Evolutionary conservation across 2,888 invertebrate genomes (phyloP).

Genomic region (Athalia circularis): DNA sequence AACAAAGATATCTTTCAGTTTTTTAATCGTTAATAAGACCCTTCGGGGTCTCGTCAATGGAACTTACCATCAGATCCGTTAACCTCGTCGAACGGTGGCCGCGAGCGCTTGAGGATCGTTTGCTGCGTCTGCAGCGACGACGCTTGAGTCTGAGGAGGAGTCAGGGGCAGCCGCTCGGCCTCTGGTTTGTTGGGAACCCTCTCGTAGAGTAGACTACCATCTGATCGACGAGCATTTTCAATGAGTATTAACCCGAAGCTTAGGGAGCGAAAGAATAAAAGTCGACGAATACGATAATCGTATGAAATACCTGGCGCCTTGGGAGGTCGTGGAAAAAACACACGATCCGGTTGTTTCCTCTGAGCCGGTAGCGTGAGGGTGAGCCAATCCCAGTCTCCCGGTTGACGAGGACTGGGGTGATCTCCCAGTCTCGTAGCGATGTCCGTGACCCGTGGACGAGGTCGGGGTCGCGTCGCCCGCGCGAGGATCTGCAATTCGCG

Average conservation of each 20-base stretch:
- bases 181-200: slow-evolving; percentile 88
- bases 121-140: slow-evolving; percentile 67
- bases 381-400: slow-evolving; percentile 82
- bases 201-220: slow-evolving; percentile 92
- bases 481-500: slow-evolving; percentile 68
- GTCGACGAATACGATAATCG: not conserved
- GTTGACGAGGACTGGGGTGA: slow-evolving; percentile 72
- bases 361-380: slow-evolving; percentile 83
- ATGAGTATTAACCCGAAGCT: not conserved
- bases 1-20: slow-evolving; percentile 72
- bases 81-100: slow-evolving; percentile 91
- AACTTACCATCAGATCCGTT: slow-evolving; percentile 91
- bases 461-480: slow-evolving; percentile 67
- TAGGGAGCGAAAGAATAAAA: not conserved
- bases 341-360: slow-evolving; percentile 87
- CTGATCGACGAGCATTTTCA: slow-evolving; percentile 68
- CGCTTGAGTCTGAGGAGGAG: slow-evolving; percentile 71
- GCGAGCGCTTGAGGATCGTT: slow-evolving; percentile 81
- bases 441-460: slow-evolving; percentile 78
- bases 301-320: slow-evolving; percentile 83
- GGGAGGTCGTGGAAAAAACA: slow-evolving; percentile 93
- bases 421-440: slow-evolving; percentile 84
- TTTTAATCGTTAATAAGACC: slow-evolving; percentile 46
- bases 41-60: slow-evolving; percentile 21
- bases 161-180: slow-evolving; percentile 81